These are phyloP conservation scores for Epicampocera succincta DNA, from an alignment of 2,888 invertebrate species.

Conservation along the genomic window DNA sequence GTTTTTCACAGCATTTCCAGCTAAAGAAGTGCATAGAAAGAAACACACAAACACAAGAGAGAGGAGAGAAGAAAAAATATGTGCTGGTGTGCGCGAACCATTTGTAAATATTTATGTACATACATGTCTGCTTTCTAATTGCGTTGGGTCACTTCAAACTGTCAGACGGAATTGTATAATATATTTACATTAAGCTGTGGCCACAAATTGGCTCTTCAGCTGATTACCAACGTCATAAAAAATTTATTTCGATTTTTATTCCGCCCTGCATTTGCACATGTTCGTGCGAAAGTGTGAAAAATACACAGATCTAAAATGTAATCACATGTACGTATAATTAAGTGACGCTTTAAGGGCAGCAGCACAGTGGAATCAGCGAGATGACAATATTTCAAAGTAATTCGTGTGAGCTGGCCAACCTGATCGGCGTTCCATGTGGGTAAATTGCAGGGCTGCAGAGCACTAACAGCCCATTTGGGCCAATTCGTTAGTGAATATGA, in stretches of 20 bases:
- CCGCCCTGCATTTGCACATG: background rate
- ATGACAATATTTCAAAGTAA: too few relatives aligned
- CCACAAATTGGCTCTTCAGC: conserved; percentile 59
- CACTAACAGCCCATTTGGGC: too few relatives aligned
- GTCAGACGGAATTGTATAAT: conserved; percentile 43
- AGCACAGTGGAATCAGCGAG: too few relatives aligned
- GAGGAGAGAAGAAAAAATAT: background rate
- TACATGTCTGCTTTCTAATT: conserved; percentile 14
- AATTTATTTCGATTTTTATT: conserved; percentile 9
- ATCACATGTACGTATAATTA: too few relatives aligned
- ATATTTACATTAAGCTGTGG: conserved; percentile 41
- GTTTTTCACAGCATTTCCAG: background rate
- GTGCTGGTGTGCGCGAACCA: background rate
- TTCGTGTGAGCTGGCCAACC: too few relatives aligned
- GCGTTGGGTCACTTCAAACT: conserved; percentile 32
- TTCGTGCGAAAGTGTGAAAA: background rate
- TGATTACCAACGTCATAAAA: conserved; percentile 50
- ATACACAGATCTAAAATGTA: background rate
- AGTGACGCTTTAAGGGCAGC: too few relatives aligned
- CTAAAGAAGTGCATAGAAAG: too few relatives aligned
- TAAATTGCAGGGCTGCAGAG: background rate
- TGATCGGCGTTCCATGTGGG: too few relatives aligned
- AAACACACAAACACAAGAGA: background rate
- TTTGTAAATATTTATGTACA: background rate
- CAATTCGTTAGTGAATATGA: too few relatives aligned